A percentile compares a stretch with the other conserved stretches of the same genome.
phyloP scores from a whole-genome alignment of 1,140 invertebrate species.

The Lasioglossum albipes region DNA sequence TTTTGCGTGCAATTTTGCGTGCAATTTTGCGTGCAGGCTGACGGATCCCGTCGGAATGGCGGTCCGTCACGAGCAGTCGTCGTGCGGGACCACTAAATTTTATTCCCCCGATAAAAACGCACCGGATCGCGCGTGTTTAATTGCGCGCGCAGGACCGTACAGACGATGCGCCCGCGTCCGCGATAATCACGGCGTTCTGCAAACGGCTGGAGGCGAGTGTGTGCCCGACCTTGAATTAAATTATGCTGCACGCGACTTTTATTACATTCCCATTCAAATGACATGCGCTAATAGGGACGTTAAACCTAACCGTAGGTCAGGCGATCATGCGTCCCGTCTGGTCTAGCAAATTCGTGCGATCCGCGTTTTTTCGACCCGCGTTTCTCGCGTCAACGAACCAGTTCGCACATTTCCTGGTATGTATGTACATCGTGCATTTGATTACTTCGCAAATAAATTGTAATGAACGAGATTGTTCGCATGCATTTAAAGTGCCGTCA shows the following conservation, averaged over 20 bases:
- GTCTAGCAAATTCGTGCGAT: constrained; percentile 3
- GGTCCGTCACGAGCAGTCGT: not conserved
- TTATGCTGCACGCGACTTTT: constrained; percentile 62
- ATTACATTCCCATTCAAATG: constrained; percentile 64
- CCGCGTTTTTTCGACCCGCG: not conserved
- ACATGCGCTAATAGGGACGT: constrained; percentile 59
- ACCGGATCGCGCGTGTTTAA: constrained; percentile 16
- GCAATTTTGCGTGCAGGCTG: constrained; percentile 15
- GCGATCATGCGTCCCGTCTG: constrained; percentile 21
- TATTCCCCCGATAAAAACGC: constrained; percentile 19
- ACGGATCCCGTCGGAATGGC: constrained; percentile 20
- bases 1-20: no score
- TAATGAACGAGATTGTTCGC: no score
- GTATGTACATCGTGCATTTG: no score
- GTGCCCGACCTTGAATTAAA: constrained; percentile 61
- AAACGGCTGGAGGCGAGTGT: constrained; percentile 34
- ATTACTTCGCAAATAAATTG: no score
- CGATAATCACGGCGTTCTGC: constrained; percentile 42
- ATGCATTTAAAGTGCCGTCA: no score
- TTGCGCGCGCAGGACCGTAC: not conserved
- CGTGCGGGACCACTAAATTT: not conserved
- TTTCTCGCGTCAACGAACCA: not conserved
- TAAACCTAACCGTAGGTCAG: constrained; percentile 53
- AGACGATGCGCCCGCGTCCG: not conserved
- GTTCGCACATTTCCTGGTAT: not conserved